A percentile compares a stretch with the other conserved stretches of the same genome.
phyloP scores from a whole-genome alignment of 2,113 vertebrate genomes.

The Chionis minor region DNA sequence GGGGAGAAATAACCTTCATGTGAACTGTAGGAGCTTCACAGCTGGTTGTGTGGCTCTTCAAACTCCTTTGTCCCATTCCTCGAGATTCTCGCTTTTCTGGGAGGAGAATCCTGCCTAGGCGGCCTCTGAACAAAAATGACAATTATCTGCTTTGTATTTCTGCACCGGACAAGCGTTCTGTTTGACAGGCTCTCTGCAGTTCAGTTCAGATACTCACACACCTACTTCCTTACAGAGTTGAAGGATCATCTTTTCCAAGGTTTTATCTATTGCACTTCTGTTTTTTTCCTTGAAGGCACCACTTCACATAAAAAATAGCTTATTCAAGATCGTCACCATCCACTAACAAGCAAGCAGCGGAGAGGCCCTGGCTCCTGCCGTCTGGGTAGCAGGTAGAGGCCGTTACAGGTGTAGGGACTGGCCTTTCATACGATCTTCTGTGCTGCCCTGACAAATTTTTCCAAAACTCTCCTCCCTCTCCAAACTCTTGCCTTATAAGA shows the following conservation, averaged over 20 bases:
- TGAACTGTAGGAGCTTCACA: background rate
- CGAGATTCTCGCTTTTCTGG: background rate
- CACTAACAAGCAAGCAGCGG: accelerated
- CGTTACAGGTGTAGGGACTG: accelerated
- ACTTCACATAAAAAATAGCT: background rate
- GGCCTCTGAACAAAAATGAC: background rate
- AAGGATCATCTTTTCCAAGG: background rate
- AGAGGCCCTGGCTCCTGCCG: background rate
- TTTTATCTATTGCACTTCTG: background rate
- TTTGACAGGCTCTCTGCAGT: background rate
- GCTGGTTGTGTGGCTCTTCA: background rate
- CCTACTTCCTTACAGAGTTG: background rate
- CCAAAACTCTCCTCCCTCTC: background rate
- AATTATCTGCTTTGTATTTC: background rate
- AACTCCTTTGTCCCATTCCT: background rate
- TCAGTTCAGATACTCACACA: background rate
- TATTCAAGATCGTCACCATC: background rate
- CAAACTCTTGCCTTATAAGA: background rate
- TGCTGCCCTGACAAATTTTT: accelerated
- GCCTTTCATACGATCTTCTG: background rate
- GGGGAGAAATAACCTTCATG: background rate
- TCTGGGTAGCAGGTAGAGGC: background rate
- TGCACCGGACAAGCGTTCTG: accelerated
- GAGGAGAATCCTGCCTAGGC: background rate
- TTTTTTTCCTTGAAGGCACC: background rate